A percentile compares a stretch with the other conserved stretches of the same genome.
These are phyloP conservation scores for Lateolabrax maculatus DNA, from an alignment of 2,797 vertebrate species.

Conservation along the genomic window DNA sequence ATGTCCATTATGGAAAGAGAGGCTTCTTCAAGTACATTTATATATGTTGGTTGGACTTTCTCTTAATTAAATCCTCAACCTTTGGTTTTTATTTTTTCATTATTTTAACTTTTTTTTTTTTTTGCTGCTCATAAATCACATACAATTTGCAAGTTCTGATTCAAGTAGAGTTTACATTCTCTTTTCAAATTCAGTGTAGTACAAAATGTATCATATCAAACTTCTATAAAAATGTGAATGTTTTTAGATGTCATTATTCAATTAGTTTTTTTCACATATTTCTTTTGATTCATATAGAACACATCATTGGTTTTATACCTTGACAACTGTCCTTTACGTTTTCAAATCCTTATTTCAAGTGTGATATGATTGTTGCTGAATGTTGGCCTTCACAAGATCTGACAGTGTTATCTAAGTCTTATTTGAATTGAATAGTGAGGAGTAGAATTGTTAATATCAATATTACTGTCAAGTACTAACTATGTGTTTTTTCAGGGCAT, in stretches of 20 bases:
- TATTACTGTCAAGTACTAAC: background rate
- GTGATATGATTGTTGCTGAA: conserved; percentile 17
- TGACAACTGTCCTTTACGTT: too few species aligned
- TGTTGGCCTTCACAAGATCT: background rate
- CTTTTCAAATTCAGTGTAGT: background rate
- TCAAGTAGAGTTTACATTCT: background rate
- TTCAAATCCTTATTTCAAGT: too few species aligned
- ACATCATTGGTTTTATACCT: too few species aligned
- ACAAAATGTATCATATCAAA: background rate
- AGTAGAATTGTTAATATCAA: background rate
- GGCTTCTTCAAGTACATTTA: background rate
- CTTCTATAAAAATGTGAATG: background rate
- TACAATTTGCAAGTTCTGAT: background rate
- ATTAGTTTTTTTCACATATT: too few species aligned
- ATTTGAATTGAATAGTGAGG: background rate
- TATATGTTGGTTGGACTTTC: background rate
- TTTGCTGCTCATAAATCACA: background rate
- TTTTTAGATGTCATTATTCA: too few species aligned
- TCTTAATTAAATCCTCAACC: background rate
- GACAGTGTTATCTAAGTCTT: background rate
- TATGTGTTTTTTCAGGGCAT: conserved; percentile 77
- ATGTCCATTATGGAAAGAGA: background rate
- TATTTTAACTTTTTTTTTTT: too few species aligned
- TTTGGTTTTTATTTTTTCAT: background rate
- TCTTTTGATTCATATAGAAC: too few species aligned